Evolutionary conservation across 2,888 invertebrate genomes (phyloP), one percentile per base, ranked within the genome.

Genomic region (Cremastobaeus sp.): DNA sequence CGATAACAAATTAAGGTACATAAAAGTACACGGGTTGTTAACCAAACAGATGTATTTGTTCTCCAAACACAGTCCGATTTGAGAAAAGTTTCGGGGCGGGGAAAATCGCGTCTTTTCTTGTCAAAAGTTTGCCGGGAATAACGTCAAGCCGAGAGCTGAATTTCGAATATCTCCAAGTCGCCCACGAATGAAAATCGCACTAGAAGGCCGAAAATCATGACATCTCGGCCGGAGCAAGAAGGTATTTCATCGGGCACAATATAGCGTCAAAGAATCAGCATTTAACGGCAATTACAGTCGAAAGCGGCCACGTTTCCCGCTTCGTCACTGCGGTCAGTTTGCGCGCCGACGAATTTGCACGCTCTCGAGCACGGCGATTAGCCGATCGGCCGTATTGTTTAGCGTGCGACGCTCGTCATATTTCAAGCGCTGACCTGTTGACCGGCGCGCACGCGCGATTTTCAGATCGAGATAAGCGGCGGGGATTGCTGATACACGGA

Each of bases 391-490:
- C 30, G 60, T 28, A 64, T 64, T 64, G 52, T 64, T 64, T 43
- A 39, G 45, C 54, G 55, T 39, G 41, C 41, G 54, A 37, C 37
- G 37, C 65, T 35, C 43, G 54, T 65, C 65, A 55, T 65, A 65
- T 55, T 65, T 65, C 32, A 55, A 39, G 39, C 20, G 41, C 20
- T 25, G 20, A 4, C 48, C 20, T 20, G 48, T 50, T 62, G 62
- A 41, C 28, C 45, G 14, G 64, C 35, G 34, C 64, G 34, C 52
- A 28, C 52, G 62, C 52, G 64, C 47, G 37, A 57, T 66, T 66
- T 66, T 50, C 41, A 39, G 68, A 68, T 43, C 68, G 37, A 39
- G 68, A 68, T 68, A 68, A 59, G 37, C 0, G 30, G 21, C 47
- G 9, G 15, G 35, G 66, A 68, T 68, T 12, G 32, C 11, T 43